Evolutionary conservation across 2,888 invertebrate species (phyloP).

Genomic region (Mesorhabditis belari): DNA sequence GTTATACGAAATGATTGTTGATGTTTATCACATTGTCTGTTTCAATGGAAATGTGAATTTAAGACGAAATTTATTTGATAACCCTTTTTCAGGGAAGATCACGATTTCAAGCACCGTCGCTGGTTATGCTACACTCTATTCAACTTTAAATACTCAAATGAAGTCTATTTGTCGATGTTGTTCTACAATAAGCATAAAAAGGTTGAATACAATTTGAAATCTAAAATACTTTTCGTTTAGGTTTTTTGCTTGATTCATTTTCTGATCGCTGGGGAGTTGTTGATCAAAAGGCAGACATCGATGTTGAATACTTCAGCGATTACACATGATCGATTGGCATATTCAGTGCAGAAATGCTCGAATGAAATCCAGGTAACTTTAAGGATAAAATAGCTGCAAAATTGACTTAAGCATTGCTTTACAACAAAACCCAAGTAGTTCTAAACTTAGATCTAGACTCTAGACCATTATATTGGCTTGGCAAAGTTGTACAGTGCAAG

Average conservation of each 20-base stretch:
- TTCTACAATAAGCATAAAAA: neutral
- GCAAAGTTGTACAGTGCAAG: too few species aligned
- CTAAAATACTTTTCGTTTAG: too few species aligned
- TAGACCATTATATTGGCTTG: too few species aligned
- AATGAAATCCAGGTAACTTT: neutral
- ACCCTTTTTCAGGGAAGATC: neutral
- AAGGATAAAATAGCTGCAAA: neutral
- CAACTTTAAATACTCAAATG: neutral
- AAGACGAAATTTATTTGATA: too few species aligned
- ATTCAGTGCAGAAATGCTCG: neutral
- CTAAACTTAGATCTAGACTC: too few species aligned
- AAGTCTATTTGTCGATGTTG: neutral
- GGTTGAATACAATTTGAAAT: too few species aligned
- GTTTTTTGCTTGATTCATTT: neutral
- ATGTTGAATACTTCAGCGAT: neutral
- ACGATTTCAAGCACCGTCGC: neutral
- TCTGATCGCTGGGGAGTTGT: neutral
- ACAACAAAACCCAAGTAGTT: too few species aligned
- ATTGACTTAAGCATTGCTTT: too few species aligned
- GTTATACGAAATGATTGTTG: too few species aligned
- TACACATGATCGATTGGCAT: neutral
- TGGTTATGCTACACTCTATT: neutral
- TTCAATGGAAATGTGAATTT: too few species aligned
- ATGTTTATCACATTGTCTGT: too few species aligned
- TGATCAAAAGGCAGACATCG: neutral